phyloP scores from a whole-genome alignment of 2,797 vertebrate species.

The Hafferia zeledoni region DNA sequence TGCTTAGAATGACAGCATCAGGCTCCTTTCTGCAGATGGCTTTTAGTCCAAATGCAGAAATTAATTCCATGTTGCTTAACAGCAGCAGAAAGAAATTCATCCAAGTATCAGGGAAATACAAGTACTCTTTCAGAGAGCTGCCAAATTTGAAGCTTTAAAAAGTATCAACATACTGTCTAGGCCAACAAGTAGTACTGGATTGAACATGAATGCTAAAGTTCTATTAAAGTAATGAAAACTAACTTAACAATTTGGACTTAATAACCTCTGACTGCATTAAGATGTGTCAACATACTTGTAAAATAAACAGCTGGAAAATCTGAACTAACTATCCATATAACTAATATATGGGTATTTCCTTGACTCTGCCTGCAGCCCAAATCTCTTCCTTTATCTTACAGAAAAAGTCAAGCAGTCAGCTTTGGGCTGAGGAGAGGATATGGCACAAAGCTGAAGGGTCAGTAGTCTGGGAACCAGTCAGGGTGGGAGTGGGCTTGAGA shows the following conservation, averaged over 20 bases:
- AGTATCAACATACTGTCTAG: neutral
- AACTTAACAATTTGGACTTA: neutral
- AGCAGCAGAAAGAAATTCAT: neutral
- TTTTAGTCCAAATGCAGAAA: neutral
- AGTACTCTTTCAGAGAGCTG: neutral
- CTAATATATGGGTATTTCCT: neutral
- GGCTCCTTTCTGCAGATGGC: neutral
- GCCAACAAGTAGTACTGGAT: neutral
- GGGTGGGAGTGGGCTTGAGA: neutral
- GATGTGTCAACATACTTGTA: neutral
- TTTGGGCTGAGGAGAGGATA: neutral
- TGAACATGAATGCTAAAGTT: neutral
- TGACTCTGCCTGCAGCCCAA: neutral
- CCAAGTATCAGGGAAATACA: neutral
- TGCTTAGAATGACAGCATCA: neutral
- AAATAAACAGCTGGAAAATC: slow-evolving; percentile 46
- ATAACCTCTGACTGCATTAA: neutral
- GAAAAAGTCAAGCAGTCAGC: neutral
- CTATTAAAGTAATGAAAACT: slow-evolving; percentile 32
- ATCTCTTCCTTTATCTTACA: neutral
- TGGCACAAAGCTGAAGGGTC: neutral
- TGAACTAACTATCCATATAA: neutral
- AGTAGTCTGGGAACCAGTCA: neutral
- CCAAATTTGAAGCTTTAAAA: neutral
- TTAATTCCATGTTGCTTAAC: neutral